Percentiles rank a stretch among this genome's conserved stretches.
Conservation (phyloP, 2,113 vertebrate genomes). For the Prunella fulvescens region DNA sequence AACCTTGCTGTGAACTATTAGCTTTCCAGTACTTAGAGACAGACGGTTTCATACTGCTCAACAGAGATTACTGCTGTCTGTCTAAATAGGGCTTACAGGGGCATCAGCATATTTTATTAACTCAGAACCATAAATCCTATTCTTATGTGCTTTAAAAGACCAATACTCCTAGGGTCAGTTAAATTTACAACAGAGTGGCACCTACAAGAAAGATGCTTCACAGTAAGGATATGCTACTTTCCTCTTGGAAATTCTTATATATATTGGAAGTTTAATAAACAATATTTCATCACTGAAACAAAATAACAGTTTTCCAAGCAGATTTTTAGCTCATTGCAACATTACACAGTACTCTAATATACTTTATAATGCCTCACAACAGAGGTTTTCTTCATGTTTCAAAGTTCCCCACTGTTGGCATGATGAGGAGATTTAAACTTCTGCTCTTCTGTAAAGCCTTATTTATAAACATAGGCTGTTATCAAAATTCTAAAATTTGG, state of each 20-base stretch:
- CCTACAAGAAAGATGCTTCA: not conserved
- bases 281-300: not conserved
- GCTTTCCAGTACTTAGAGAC: slow-evolving; percentile 43
- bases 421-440: not conserved
- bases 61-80: slow-evolving; percentile 65
- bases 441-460: not conserved
- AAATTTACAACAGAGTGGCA: slow-evolving; percentile 38
- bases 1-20: slow-evolving; percentile 58
- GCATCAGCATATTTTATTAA: slow-evolving; percentile 68
- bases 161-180: slow-evolving; percentile 49
- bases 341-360: not conserved
- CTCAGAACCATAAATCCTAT: slow-evolving; percentile 64
- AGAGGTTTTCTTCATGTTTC: not conserved
- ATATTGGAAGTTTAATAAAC: not conserved
- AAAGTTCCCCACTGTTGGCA: not conserved
- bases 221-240: not conserved
- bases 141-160: slow-evolving; percentile 51
- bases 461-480: not conserved
- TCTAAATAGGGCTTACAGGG: slow-evolving; percentile 60
- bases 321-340: not conserved
- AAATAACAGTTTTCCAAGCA: not conserved
- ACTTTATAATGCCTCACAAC: not conserved
- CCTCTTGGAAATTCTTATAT: not conserved
- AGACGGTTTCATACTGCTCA: slow-evolving; percentile 57
- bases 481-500: not conserved